Percentiles rank a stretch among this genome's conserved stretches.
Evolutionary conservation across 1,140 invertebrate species (phyloP).

Genomic region (Drosophila trapezifrons): DNA sequence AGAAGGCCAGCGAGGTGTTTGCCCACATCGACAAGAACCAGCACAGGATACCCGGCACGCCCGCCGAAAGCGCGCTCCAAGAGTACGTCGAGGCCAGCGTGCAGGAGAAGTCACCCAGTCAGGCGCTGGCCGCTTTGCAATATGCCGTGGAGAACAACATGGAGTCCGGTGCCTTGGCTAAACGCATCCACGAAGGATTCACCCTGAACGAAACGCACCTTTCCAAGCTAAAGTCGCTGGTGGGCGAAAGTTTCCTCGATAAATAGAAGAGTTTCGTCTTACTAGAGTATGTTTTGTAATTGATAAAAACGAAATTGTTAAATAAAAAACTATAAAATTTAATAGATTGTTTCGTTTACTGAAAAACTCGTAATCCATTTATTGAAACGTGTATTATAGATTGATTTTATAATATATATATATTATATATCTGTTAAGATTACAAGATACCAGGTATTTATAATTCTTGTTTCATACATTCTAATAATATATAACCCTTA

Average conservation of each 20-base stretch:
- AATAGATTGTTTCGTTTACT: too few relatives aligned
- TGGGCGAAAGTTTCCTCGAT: conserved; percentile 82
- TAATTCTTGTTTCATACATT: too few relatives aligned
- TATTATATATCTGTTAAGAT: too few relatives aligned
- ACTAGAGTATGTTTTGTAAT: conserved; percentile 18
- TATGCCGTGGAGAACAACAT: conserved; percentile 86
- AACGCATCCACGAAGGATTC: conserved; percentile 83
- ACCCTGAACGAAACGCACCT: conserved; percentile 85
- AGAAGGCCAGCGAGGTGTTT: conserved; percentile 85
- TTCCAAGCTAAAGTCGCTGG: conserved; percentile 84
- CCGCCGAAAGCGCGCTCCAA: conserved; percentile 84
- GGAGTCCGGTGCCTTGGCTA: conserved; percentile 83
- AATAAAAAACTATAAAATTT: conserved; percentile 14
- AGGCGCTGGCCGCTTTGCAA: conserved; percentile 85
- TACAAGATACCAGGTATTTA: too few relatives aligned
- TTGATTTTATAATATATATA: too few relatives aligned
- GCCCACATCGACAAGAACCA: conserved; percentile 85
- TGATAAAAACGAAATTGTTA: conserved; percentile 9
- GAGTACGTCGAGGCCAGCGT: conserved; percentile 85
- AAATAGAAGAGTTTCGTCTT: conserved; percentile 48
- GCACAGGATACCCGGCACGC: conserved; percentile 85
- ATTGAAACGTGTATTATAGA: too few relatives aligned
- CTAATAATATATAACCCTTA: too few relatives aligned
- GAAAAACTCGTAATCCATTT: too few relatives aligned
- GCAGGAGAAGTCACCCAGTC: conserved; percentile 84